Conservation (phyloP, 2,797 vertebrate species). For the Rhynchotus rufescens region DNA sequence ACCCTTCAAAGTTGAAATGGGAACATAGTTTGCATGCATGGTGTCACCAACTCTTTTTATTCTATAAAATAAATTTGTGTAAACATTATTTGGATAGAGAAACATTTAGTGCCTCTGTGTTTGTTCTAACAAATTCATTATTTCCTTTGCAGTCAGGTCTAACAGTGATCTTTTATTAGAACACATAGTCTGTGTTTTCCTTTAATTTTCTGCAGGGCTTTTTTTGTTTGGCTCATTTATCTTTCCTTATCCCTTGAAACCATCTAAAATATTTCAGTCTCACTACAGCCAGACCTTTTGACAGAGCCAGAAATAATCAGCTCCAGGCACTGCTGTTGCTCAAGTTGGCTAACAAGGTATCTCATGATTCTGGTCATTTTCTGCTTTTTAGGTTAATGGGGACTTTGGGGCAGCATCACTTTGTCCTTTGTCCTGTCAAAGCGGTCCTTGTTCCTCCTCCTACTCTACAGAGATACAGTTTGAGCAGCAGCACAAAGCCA, state of each 20-base stretch:
- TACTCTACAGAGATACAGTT: neutral
- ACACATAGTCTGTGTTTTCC: constrained; percentile 62
- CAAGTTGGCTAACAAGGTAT: neutral
- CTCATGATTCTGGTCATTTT: neutral
- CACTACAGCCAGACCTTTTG: constrained; percentile 16
- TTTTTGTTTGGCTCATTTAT: constrained; percentile 66
- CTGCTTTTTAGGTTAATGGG: neutral
- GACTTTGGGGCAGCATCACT: neutral
- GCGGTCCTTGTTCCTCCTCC: neutral
- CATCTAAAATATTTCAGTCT: constrained; percentile 52
- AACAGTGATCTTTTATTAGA: constrained; percentile 25
- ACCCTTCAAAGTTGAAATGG: neutral
- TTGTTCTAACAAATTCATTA: constrained; percentile 38
- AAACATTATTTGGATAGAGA: constrained; percentile 13
- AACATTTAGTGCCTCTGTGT: neutral
- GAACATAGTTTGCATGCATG: neutral
- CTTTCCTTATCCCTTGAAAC: constrained; percentile 72
- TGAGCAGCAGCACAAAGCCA: neutral
- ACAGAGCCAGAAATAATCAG: constrained; percentile 33
- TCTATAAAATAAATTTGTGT: neutral
- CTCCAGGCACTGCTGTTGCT: neutral
- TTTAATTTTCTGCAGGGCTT: constrained; percentile 75
- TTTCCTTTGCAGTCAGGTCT: constrained; percentile 24
- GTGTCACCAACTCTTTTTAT: neutral
- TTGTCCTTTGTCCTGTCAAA: neutral